phyloP scores from a whole-genome alignment of 37 sponge, comb jelly and placozoan species.

The Corticium candelabrum region DNA sequence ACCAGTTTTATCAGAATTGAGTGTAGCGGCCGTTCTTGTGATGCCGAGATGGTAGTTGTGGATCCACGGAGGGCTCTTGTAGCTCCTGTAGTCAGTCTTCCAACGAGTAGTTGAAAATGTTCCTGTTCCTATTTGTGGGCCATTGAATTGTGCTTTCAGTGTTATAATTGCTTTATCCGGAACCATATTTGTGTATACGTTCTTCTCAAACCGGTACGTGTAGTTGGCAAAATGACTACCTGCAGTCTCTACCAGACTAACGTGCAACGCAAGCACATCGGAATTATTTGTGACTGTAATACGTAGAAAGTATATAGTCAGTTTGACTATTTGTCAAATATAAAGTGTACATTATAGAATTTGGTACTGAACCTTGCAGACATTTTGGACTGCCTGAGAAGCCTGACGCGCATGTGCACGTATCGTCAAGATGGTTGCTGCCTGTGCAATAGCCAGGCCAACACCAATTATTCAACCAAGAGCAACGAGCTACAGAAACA shows the following conservation, averaged over 20 bases:
- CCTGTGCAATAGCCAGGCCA: conserved; percentile 1
- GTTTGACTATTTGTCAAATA: no score
- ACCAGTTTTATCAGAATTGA: no score
- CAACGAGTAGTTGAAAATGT: neutral
- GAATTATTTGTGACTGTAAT: neutral
- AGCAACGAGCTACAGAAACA: neutral
- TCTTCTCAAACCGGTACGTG: neutral
- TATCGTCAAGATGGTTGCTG: neutral
- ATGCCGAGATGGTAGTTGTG: neutral
- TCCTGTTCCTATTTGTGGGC: neutral
- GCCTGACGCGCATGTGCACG: neutral
- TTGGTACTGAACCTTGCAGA: no score
- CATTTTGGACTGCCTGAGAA: neutral
- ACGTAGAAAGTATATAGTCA: no score
- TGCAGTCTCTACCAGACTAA: neutral
- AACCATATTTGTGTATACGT: neutral
- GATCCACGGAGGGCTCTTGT: neutral
- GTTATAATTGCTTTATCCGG: neutral
- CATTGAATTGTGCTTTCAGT: neutral
- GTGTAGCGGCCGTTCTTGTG: no score
- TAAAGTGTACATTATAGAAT: no score
- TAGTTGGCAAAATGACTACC: neutral
- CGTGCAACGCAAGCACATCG: neutral
- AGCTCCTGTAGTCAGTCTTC: neutral
- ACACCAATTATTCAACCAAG: neutral